Base-by-base conservation (phyloP, 2,888 invertebrate genomes). In the Drosophila barbarae region DNA sequence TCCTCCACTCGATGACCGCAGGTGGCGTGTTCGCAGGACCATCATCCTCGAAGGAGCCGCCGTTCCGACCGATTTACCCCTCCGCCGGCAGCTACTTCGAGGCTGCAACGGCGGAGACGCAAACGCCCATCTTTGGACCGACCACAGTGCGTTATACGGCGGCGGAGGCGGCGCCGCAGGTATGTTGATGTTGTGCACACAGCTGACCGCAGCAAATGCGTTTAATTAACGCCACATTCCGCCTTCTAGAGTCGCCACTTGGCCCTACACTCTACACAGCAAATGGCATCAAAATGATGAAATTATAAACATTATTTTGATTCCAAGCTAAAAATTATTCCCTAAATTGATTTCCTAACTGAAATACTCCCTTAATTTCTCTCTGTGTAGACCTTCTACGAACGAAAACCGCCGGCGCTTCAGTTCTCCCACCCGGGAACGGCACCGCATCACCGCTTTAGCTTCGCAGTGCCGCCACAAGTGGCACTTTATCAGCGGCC, bases 141-240 rank as follows among this genome's bases (percentile, higher is more conserved):
- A 80, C 87, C 5, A 74, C 87, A 5, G 66, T 81, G 15, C 84
- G 79, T 10, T 87, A 88, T 56, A 75, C 84, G n/a, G 69, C 81
- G 42, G 84, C 87, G 38, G 87, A 84, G 13, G 78, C 86, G 9
- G 71, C 72, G 28, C 83, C 77, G 9, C 86, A 87, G 78, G 86
- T 87, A 74, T 71, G 72, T 46, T 32, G 46, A 36, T 46, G 34
- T 35, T 15, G 3, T 41, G 36, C 9, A 23, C 9, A 23, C 26
- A 3, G 23, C 5, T n/a, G 39, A 56, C 49, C 42, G 23, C 32
- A 39, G 49, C 54, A 54, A 69, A 38, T 44, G 51, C 56, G 54
- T 54, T 75, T 68, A 71, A 77, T 72, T 61, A 75, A 67, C 50
- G 41, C 23, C 28, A 50, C 44, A 52, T 21, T 34, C 1, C 18